Evolutionary conservation across 2,797 vertebrate species (phyloP), one percentile per base, ranked within the genome.

Genomic region (Cirrhinus mrigala): DNA sequence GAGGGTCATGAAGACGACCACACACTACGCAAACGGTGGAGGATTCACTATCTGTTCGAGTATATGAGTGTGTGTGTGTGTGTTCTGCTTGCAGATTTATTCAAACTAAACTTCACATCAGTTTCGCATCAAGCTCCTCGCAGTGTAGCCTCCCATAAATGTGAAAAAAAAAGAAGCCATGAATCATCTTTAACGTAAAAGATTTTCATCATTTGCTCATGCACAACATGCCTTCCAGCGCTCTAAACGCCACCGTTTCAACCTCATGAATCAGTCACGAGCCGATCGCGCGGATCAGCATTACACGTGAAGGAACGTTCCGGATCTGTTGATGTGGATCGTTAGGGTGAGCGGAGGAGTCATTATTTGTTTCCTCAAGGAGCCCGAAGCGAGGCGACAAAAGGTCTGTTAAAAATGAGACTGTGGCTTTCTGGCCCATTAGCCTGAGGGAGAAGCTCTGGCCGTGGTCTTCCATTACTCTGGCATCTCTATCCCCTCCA

Each of bases 371-470:
- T 82, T 90, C 88, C 88, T 89, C 87, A 82, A 73, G 74, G 91
- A 91, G 78, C 86, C 84, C 85, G 79, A 68, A 1, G 88, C 66
- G 87, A 81, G 50, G 68, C 40, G 8, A 81, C 86, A 78, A 83
- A 84, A 56, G 79, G 79, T 29, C 52, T 22, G 54, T 91, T 91
- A 93, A 87, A 91, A 89, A 92, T 88, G 88, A 91, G 77, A n/a
- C 6, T 60, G 44, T 69, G 0, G 70, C 81, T 92, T 92, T 90
- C 91, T 90, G 90, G 89, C 89, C 91, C 90, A 87, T 91, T 91
- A 90, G 88, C 88, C 87, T 20, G 86, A 90, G 88, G 90, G 90
- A 92, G 92, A 92, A 91, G 91, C 90, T 90, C 86, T 64, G 89
- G 90, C 12, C 37, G 85, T 90, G 90, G 85, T 78, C 62, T 48